phyloP scores from a whole-genome alignment of 2,888 invertebrate species.

The Blastobasis lacticolella region DNA sequence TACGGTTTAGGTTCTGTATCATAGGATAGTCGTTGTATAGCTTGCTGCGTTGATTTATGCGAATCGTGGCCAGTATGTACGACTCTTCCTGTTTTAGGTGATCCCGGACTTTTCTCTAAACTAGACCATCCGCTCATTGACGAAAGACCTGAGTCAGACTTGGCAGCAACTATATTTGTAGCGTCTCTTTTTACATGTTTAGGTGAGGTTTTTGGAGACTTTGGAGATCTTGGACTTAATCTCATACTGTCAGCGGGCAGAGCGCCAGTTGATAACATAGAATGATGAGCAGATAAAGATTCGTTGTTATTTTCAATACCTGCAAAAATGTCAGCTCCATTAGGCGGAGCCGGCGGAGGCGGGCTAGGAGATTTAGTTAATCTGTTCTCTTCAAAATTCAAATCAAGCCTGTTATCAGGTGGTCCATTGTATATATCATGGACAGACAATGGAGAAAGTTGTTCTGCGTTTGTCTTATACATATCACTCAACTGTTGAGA shows the following conservation, averaged over 20 bases:
- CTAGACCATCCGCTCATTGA: conserved; percentile 92
- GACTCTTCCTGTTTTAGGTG: conserved; percentile 77
- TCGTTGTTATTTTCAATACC: conserved; percentile 52
- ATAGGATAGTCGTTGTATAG: conserved; percentile 50
- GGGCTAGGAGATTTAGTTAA: conserved; percentile 78
- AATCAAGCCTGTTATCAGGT: conserved; percentile 52
- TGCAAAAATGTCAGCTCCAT: conserved; percentile 71
- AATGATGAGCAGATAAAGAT: conserved; percentile 30
- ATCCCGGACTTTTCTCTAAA: conserved; percentile 88
- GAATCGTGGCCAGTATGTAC: conserved; percentile 51
- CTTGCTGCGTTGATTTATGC: conserved; percentile 60
- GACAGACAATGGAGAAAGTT: conserved; percentile 77
- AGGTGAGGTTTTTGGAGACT: conserved; percentile 82
- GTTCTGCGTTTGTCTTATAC: conserved; percentile 66
- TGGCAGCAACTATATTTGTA: conserved; percentile 79
- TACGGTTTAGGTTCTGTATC: conserved; percentile 63
- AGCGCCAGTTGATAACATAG: conserved; percentile 46
- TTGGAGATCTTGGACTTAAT: conserved; percentile 81
- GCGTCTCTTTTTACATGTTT: conserved; percentile 78
- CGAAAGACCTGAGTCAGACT: conserved; percentile 89
- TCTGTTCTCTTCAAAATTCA: conserved; percentile 66
- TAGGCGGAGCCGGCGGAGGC: conserved; percentile 87
- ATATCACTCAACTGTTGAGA: conserved; percentile 65
- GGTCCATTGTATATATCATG: conserved; percentile 78
- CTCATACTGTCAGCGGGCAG: conserved; percentile 62